Conservation (phyloP, 2,888 invertebrate genomes). For the Drosophila multiciliata region DNA sequence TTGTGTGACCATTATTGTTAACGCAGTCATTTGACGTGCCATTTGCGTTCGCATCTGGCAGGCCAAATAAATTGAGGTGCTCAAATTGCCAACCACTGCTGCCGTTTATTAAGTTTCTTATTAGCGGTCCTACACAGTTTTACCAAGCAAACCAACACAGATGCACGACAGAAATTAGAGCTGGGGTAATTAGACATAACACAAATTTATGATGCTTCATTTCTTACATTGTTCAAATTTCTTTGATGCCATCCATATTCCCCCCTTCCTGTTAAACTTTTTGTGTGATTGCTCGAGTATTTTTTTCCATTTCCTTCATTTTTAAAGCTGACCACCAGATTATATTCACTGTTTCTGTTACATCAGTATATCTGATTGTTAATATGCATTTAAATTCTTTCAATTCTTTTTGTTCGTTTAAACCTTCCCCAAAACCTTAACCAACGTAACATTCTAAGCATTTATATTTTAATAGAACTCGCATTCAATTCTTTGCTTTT, state of each 20-base stretch:
- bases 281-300: neutral
- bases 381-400: neutral
- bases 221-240: slow-evolving; percentile 16
- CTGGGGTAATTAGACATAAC: slow-evolving; percentile 29
- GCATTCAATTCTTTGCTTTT: neutral
- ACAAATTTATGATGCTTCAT: slow-evolving; percentile 34
- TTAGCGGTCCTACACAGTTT: slow-evolving; percentile 39
- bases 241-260: neutral
- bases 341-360: neutral
- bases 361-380: neutral
- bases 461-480: slow-evolving; percentile 15
- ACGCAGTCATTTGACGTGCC: slow-evolving; percentile 60
- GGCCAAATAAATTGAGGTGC: slow-evolving; percentile 55
- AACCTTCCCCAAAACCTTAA: neutral
- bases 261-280: neutral
- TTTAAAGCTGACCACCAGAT: neutral
- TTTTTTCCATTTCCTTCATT: neutral
- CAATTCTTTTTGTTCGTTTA: neutral
- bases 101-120: slow-evolving; percentile 56
- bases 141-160: neutral
- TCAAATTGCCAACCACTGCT: slow-evolving; percentile 41
- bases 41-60: slow-evolving; percentile 69
- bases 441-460: neutral
- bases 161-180: slow-evolving; percentile 8
- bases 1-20: slow-evolving; percentile 54